Conservation (phyloP, 2,888 invertebrate genomes). For the Brenthis hecate region DNA sequence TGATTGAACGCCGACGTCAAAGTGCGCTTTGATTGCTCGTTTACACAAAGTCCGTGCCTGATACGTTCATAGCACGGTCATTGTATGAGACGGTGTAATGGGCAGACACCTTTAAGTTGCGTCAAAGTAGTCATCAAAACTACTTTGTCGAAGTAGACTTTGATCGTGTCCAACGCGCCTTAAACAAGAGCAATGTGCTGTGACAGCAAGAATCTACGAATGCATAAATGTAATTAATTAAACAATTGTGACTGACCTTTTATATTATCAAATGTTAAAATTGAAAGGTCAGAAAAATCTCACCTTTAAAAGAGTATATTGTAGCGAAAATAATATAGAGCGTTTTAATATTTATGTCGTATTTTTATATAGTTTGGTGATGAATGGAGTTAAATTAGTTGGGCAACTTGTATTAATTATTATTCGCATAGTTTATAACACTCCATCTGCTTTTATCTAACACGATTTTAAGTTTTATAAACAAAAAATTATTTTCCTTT, state of each 20-base stretch:
- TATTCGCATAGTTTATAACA: not conserved
- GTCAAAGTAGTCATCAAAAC: too few species aligned
- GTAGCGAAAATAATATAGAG: slow-evolving; percentile 5
- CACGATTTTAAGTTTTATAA: not conserved
- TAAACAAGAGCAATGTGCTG: slow-evolving; percentile 6
- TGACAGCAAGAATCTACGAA: not conserved
- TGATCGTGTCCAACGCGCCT: too few species aligned
- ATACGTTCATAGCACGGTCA: too few species aligned
- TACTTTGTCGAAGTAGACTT: too few species aligned
- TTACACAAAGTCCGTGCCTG: too few species aligned
- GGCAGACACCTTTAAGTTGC: too few species aligned
- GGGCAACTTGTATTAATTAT: slow-evolving; percentile 13
- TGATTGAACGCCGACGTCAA: too few species aligned
- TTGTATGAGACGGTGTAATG: too few species aligned
- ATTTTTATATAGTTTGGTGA: slow-evolving; percentile 10
- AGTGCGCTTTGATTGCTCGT: too few species aligned
- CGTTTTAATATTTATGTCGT: slow-evolving; percentile 3
- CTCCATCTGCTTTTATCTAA: not conserved
- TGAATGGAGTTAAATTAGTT: slow-evolving; percentile 2
- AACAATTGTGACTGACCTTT: not conserved
- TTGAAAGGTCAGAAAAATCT: slow-evolving; percentile 8
- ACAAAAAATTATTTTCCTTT: not conserved
- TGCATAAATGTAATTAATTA: not conserved
- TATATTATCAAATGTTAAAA: not conserved
- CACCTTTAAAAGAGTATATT: slow-evolving; percentile 15